phyloP scores from a whole-genome alignment of 2,888 invertebrate species.

The Willowsia nigromaculata region DNA sequence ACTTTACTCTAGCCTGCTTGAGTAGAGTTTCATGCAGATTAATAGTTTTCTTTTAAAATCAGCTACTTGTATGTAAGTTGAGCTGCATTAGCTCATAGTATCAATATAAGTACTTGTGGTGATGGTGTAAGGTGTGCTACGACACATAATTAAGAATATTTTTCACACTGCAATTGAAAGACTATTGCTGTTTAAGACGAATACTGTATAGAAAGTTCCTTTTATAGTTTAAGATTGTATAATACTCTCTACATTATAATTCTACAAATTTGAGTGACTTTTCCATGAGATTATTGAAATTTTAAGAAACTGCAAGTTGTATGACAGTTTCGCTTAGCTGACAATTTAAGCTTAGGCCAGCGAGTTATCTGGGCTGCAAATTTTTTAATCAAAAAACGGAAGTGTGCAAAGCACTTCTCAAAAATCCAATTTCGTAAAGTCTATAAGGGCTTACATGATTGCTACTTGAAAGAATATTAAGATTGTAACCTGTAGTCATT shows the following conservation, averaged over 20 bases:
- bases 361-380: too few relatives aligned
- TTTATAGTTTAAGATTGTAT: too few relatives aligned
- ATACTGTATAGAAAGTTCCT: neutral
- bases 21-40: neutral
- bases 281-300: too few relatives aligned
- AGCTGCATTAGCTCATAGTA: neutral
- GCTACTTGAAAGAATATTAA: neutral
- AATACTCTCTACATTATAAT: too few relatives aligned
- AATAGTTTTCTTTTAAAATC: neutral
- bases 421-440: neutral
- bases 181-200: neutral
- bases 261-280: too few relatives aligned
- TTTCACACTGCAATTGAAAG: neutral
- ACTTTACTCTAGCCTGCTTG: too few relatives aligned
- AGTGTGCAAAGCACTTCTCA: neutral
- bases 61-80: neutral
- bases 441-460: neutral
- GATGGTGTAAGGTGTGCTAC: neutral
- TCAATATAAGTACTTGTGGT: neutral
- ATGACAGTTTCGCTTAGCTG: neutral
- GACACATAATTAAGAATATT: neutral
- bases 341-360: neutral
- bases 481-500: neutral
- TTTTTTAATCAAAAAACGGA: neutral
- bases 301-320: neutral